phyloP scores from a whole-genome alignment of 2,113 vertebrate genomes.

The Gasterosteus aculeatus region DNA sequence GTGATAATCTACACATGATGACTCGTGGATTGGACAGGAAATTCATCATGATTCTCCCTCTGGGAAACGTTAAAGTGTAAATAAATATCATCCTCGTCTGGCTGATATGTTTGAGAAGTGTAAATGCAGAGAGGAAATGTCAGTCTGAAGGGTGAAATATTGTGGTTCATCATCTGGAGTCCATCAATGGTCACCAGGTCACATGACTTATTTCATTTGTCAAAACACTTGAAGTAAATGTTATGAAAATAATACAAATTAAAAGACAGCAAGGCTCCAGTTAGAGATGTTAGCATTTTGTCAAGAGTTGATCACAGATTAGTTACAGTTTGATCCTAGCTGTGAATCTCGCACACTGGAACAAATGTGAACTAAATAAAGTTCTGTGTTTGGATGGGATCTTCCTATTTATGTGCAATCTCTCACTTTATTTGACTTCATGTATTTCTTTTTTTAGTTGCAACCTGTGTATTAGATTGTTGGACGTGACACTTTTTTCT shows the following conservation, averaged over 20 bases:
- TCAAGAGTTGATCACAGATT: neutral
- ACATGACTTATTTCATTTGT: neutral
- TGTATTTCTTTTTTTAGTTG: neutral
- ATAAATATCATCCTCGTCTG: neutral
- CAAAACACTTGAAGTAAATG: neutral
- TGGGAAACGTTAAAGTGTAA: neutral
- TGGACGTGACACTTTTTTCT: constrained; percentile 20
- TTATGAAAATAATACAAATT: constrained; percentile 1
- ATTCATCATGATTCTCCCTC: neutral
- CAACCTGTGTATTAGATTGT: neutral
- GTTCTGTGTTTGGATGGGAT: neutral
- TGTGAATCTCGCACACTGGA: neutral
- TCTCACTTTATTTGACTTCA: neutral
- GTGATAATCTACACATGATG: neutral
- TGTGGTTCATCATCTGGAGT: neutral
- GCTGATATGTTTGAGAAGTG: neutral
- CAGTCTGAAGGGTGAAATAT: neutral
- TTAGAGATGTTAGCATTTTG: neutral
- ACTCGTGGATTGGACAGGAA: neutral
- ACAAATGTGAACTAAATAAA: neutral
- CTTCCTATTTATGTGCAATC: neutral
- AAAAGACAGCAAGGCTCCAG: neutral
- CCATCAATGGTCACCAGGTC: neutral
- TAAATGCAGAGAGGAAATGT: neutral
- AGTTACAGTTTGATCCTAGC: neutral